These are phyloP conservation scores for Pimephales promelas DNA, from an alignment of 2,113 vertebrate species.

Conservation along the genomic window DNA sequence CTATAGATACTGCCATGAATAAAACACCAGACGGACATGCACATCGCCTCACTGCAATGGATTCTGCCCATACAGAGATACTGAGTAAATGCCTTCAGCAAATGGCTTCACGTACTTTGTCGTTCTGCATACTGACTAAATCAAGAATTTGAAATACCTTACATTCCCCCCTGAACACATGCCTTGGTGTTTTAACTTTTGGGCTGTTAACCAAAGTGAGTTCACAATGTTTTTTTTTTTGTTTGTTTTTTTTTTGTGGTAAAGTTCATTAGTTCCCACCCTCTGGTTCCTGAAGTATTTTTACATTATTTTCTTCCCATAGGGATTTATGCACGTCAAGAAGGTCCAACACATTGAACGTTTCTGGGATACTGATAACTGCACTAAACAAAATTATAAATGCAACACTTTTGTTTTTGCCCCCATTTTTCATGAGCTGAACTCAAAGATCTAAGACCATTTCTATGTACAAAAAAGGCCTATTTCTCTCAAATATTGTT, in stretches of 20 bases:
- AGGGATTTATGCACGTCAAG: no score
- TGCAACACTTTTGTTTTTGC: no score
- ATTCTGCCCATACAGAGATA: constrained; percentile 40
- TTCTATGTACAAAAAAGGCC: no score
- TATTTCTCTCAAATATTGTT: no score
- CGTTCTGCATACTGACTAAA: not conserved
- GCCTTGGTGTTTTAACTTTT: not conserved
- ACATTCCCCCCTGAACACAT: not conserved
- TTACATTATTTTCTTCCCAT: no score
- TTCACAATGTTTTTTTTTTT: not conserved
- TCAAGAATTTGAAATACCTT: not conserved
- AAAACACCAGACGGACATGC: constrained; percentile 64
- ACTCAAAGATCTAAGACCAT: no score
- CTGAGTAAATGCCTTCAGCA: not conserved
- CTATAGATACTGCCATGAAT: constrained; percentile 62
- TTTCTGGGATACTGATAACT: no score
- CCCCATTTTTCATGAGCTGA: no score
- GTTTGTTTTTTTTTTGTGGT: not conserved
- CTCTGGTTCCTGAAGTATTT: no score
- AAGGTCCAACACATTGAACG: no score
- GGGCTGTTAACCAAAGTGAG: not conserved
- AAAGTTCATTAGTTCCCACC: no score
- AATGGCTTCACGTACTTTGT: not conserved
- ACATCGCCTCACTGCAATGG: constrained; percentile 38
- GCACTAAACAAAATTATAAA: no score